phyloP scores from a whole-genome alignment of 2,888 invertebrate genomes.

The Polydrusus cervinus region DNA sequence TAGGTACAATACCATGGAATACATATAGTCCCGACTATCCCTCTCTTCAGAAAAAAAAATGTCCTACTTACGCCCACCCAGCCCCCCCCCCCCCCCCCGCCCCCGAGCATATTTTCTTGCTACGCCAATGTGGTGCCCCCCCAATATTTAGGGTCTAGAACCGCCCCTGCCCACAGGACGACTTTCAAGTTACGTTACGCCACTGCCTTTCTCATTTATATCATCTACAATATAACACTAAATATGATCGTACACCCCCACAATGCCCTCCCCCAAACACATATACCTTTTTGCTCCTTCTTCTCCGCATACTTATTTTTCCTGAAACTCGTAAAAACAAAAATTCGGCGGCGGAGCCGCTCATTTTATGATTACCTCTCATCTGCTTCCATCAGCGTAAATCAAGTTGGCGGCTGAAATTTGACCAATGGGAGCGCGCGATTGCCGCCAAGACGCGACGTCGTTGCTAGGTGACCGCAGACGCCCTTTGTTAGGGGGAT shows the following conservation, averaged over 20 bases:
- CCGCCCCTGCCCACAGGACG: too few relatives aligned
- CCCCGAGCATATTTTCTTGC: too few relatives aligned
- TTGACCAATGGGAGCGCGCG: constrained; percentile 46
- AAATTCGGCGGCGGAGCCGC: constrained; percentile 43
- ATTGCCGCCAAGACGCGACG: constrained; percentile 50
- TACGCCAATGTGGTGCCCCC: too few relatives aligned
- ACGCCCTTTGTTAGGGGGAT: constrained; percentile 37
- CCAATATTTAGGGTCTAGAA: too few relatives aligned
- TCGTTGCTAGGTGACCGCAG: constrained; percentile 52
- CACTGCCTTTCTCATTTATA: too few relatives aligned
- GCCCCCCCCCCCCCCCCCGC: too few relatives aligned
- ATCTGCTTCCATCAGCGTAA: constrained; percentile 54
- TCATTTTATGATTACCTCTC: constrained; percentile 53
- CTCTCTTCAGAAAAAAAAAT: too few relatives aligned
- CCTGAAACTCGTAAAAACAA: constrained; percentile 44
- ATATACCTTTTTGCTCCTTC: background rate
- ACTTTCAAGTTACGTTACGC: too few relatives aligned
- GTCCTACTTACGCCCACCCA: too few relatives aligned
- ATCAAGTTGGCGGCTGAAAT: constrained; percentile 51
- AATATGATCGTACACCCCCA: background rate
- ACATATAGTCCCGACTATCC: too few relatives aligned
- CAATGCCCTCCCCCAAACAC: background rate
- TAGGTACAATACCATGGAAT: too few relatives aligned
- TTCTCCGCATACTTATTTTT: constrained; percentile 26
- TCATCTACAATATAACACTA: too few relatives aligned